Evolutionary conservation across 2,113 vertebrate species (phyloP), one percentile per base, ranked within the genome.

Genomic region (Engystomops pustulosus): DNA sequence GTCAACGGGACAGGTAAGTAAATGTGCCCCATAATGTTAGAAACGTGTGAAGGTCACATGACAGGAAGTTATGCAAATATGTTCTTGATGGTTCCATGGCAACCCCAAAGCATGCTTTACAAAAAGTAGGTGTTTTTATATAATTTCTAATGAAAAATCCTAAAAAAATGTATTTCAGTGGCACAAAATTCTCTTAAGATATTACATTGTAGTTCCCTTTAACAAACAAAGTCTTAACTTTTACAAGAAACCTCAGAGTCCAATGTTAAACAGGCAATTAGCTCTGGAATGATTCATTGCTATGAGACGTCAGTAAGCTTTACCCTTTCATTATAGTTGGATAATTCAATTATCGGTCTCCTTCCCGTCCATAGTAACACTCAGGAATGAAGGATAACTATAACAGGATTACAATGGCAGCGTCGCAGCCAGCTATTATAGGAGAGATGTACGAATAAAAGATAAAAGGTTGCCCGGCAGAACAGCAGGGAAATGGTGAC

Each of bases 311-410:
- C 71, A 75, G 12, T 51, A 32, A 75, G 71, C 15, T 51, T 51
- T 51, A 49, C 71, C 44, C 71, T 75, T 75, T 30, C 71, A 75
- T 75, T 75, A 49, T 75, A 49, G 44, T 51, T 75, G 71, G 71
- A 75, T 75, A 49, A 75, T 51, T 49, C 71, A 75, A 75, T 75
- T 49, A 75, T 32, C 71, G 25, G 45, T 75, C 27, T 17, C 71
- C 45, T 75, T 75, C 71, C 45, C 45, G 15, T 12, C 41, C 45
- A 49, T 49, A 75, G 71, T 47, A 75, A 51, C 71, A 75, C 27
- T 75, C 25, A 49, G 71, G 44, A 49, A 75, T 75, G 71, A 75
- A 32, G 71, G 44, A 32, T 30, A 75, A 41, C 69, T 27, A 25
- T 27, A 47, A 30, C 44, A 30, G 17, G 25, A 75, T 49, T 75